A percentile compares a stretch with the other conserved stretches of the same genome.
Evolutionary conservation across 1,140 invertebrate genomes (phyloP).

Genomic region (Hyphantria cunea): DNA sequence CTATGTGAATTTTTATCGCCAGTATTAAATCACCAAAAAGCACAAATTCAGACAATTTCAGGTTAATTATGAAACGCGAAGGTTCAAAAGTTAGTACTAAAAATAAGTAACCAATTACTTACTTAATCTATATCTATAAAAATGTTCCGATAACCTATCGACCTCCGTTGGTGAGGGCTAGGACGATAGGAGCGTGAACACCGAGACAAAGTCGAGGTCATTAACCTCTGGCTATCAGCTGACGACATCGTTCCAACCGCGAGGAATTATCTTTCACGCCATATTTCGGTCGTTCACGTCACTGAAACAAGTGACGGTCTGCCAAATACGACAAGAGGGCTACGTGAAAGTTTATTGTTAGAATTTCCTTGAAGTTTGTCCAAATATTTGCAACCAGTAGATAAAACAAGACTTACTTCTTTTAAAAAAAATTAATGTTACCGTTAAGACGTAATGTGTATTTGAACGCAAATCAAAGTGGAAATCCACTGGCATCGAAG

Average conservation of each 20-base stretch:
- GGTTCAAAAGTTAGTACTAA: too few relatives aligned
- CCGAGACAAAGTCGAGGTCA: conserved; percentile 74
- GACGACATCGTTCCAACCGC: conserved; percentile 69
- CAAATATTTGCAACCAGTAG: background rate
- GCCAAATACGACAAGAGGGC: conserved; percentile 22
- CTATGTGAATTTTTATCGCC: too few relatives aligned
- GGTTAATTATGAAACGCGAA: too few relatives aligned
- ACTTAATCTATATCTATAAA: conserved; percentile 42
- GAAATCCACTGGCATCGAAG: conserved; percentile 37
- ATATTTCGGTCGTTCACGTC: conserved; percentile 68
- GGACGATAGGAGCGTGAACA: conserved; percentile 65
- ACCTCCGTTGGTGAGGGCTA: conserved; percentile 46
- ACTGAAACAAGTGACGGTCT: conserved; percentile 22
- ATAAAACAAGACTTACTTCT: too few relatives aligned
- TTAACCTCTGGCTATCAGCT: conserved; percentile 75
- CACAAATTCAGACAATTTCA: too few relatives aligned
- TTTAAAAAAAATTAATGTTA: too few relatives aligned
- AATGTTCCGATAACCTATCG: conserved; percentile 67
- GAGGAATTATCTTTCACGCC: conserved; percentile 71
- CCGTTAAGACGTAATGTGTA: too few relatives aligned
- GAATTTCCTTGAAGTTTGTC: conserved; percentile 4
- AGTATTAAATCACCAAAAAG: too few relatives aligned
- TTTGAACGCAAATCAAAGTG: conserved; percentile 13
- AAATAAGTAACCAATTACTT: too few relatives aligned
- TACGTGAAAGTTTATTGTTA: conserved; percentile 1